A percentile compares a stretch with the other conserved stretches of the same genome.
These are phyloP conservation scores for Xenopus borealis DNA, from an alignment of 2,113 vertebrate genomes.

Conservation along the genomic window DNA sequence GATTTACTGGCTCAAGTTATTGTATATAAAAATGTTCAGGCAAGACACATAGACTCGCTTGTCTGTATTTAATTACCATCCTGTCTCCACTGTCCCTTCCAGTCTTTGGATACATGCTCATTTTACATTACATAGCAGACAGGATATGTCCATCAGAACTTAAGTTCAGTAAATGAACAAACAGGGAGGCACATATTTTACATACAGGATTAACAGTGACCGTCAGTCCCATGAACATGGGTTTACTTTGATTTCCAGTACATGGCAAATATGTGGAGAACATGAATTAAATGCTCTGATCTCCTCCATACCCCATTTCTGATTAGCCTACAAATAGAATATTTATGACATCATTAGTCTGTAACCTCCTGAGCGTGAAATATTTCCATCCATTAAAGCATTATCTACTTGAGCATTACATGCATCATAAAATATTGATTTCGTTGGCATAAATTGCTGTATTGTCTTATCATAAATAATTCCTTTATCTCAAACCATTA, in stretches of 20 bases:
- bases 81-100: slow-evolving; percentile 24
- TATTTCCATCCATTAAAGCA: slow-evolving; percentile 63
- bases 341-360: slow-evolving; percentile 56
- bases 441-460: slow-evolving; percentile 49
- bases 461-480: slow-evolving; percentile 41
- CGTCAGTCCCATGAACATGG: neutral
- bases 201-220: neutral
- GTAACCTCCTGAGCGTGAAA: slow-evolving; percentile 56
- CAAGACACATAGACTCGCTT: slow-evolving; percentile 5
- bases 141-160: neutral
- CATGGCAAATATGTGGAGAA: neutral
- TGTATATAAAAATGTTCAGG: slow-evolving; percentile 12
- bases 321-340: slow-evolving; percentile 49
- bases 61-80: slow-evolving; percentile 1
- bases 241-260: neutral
- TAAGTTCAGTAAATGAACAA: neutral
- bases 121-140: slow-evolving; percentile 11
- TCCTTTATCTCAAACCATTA: slow-evolving; percentile 37
- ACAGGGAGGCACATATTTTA: neutral
- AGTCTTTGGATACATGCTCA: neutral
- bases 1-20: slow-evolving; percentile 7
- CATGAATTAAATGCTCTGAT: slow-evolving; percentile 14
- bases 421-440: slow-evolving; percentile 66
- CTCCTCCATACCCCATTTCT: slow-evolving; percentile 36
- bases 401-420: slow-evolving; percentile 55